Evolutionary conservation across 2,797 vertebrate genomes (phyloP).

Genomic region (Gephyroberyx darwinii): DNA sequence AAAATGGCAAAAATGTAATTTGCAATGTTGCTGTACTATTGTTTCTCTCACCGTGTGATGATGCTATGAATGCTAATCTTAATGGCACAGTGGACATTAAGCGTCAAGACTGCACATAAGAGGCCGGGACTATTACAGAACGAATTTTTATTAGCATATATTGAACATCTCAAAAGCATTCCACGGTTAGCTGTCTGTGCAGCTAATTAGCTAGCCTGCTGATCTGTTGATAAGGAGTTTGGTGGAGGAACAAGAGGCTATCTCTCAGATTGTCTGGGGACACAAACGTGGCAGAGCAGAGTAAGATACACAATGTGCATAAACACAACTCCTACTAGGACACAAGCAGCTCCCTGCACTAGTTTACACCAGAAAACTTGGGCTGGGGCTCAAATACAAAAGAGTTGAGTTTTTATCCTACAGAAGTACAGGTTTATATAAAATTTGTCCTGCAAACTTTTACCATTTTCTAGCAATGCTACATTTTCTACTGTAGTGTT

Average conservation of each 20-base stretch:
- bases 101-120: slow-evolving; percentile 24
- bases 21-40: slow-evolving; percentile 34
- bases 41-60: slow-evolving; percentile 14
- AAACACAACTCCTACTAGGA: neutral
- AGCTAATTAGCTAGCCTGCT: slow-evolving; percentile 48
- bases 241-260: slow-evolving; percentile 24
- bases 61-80: slow-evolving; percentile 32
- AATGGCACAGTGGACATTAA: slow-evolving; percentile 22
- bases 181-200: slow-evolving; percentile 19
- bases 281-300: slow-evolving; percentile 5
- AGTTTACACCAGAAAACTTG: neutral
- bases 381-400: neutral
- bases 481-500: neutral
- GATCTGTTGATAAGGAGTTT: slow-evolving; percentile 60
- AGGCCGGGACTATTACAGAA: slow-evolving; percentile 8
- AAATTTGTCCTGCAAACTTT: neutral
- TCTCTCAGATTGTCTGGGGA: slow-evolving; percentile 18
- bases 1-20: slow-evolving; percentile 45
- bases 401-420: neutral
- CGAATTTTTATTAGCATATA: slow-evolving; percentile 46
- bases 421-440: neutral
- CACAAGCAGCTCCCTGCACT: neutral
- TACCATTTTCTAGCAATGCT: neutral
- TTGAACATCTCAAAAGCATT: slow-evolving; percentile 27
- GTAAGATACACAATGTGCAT: neutral